Base-by-base conservation (phyloP, 2,797 vertebrate genomes). In the Acropternis orthonyx region DNA sequence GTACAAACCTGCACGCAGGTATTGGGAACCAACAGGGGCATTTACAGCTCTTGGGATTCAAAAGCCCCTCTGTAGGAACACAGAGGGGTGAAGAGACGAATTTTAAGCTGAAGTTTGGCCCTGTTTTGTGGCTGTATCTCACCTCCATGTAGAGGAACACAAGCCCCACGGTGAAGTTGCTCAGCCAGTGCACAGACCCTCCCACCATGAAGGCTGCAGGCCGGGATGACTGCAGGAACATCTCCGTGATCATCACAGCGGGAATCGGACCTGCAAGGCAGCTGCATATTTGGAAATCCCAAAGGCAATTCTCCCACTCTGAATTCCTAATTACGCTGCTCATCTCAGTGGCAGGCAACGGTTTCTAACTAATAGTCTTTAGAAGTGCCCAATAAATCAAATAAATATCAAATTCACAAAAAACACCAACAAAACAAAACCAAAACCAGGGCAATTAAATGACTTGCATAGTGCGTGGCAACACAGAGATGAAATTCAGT, bases 71-170 rank as follows among this genome's bases (percentile, higher is more conserved):
- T 68, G 81, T 9, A 12, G 15, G 65, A 59, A 4, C 37, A 15
- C 9, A 21, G 52, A 22, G 34, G 17, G 59, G 4, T 4, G 54
- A 27, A 26, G 51, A 28, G 30, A 58, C 3, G 3, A 1, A 15
- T 59, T 27, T 44, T 6, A 16, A 54, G 62, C 24, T 17, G 7
- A 39, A 9, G 34, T 1, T 9, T 24, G 56, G 55, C 22, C 26
- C 65, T 18, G 34, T 4, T 5, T 0, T 2, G 26, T 5, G 44
- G 19, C 12, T 6, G 5, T 12, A 7, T 43, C 97, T 97, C 56
- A 99, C 99, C 98, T 99, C 98, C 52, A 99, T 97, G 96, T 99
- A 99, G 11, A 98, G 98, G 90, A 99, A 99, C 72, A 99, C 15
- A 3, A 99, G 97, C 22, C 99, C 99, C 51, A 99, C 98, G 0